Conservation (phyloP, 1,140 invertebrate species). For the Plectus sambesii region DNA sequence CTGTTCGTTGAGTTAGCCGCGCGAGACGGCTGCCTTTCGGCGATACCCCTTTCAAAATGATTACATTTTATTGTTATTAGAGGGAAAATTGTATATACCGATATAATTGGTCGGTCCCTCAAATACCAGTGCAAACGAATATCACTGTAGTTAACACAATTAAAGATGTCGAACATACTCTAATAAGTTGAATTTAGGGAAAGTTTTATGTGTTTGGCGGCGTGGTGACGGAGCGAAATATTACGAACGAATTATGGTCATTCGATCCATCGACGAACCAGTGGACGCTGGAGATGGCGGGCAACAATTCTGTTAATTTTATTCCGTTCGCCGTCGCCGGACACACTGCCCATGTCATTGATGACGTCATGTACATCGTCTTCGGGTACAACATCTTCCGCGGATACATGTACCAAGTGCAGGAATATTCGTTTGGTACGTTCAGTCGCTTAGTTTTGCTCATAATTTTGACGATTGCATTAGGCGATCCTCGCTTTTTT, state of each 20-base stretch:
- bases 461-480: too few species aligned
- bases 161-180: constrained; percentile 3
- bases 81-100: too few species aligned
- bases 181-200: constrained; percentile 23
- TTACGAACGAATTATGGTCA: constrained; percentile 41
- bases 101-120: too few species aligned
- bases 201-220: constrained; percentile 40
- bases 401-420: constrained; percentile 36
- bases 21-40: too few species aligned
- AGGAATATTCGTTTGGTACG: constrained; percentile 42
- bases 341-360: constrained; percentile 42
- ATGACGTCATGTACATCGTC: constrained; percentile 38
- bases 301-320: constrained; percentile 16
- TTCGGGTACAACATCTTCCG: constrained; percentile 43
- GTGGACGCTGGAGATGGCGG: constrained; percentile 25
- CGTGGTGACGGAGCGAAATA: constrained; percentile 24
- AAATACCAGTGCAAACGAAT: too few species aligned
- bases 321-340: constrained; percentile 38
- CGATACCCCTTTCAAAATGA: too few species aligned
- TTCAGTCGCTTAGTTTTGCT: background rate
- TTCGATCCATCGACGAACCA: constrained; percentile 25
- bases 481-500: too few species aligned
- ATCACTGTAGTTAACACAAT: too few species aligned
- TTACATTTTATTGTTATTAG: too few species aligned
- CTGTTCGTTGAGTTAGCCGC: too few species aligned